Evolutionary conservation across 2,888 invertebrate species (phyloP), one percentile per base, ranked within the genome.

Genomic region (Diaphora mendica): DNA sequence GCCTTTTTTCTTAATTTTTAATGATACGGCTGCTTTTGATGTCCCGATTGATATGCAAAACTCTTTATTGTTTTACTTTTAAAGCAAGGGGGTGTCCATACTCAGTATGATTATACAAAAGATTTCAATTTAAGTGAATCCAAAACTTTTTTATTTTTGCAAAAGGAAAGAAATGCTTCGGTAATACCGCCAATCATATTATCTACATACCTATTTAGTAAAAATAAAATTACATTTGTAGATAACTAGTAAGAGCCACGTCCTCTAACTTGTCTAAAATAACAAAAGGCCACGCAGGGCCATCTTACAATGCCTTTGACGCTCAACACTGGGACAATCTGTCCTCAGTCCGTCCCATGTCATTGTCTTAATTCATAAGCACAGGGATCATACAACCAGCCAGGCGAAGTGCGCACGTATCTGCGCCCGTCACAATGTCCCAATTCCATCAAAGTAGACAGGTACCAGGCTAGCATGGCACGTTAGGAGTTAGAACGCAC

Each of bases 11-110:
- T 86, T 84, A 85, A 82, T 82, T 85, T 86, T 87, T 92, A 92
- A 92, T 91, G 92, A 91, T 88, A 91, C 91, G 91, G 91, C 86
- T 81, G 85, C 86, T 91, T 94, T 93, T 94, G 93, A 93, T 91
- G 90, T 90, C 83, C 80, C 90, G 91, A 93, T 93, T 93, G 93
- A 93, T 93, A 94, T 94, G 92, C 92, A 92, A 93, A 93, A 89
- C 87, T 88, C 86, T 90, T 89, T 90, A 91, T 91, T 90, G 90
- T 91, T 84, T 88, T 88, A 86, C 89, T 88, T 87, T 83, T 79
- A 79, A 77, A 84, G 71, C 76, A 79, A 79, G 81, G 82, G 68
- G 74, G 83, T 83, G 76, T 71, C 68, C 65, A 73, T 65, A 62
- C 64, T 64, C 65, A 72, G 77, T 30, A 66, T 68, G 71, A 69